These are phyloP conservation scores for Drosophila orena DNA, from an alignment of 1,140 invertebrate genomes.

Conservation along the genomic window DNA sequence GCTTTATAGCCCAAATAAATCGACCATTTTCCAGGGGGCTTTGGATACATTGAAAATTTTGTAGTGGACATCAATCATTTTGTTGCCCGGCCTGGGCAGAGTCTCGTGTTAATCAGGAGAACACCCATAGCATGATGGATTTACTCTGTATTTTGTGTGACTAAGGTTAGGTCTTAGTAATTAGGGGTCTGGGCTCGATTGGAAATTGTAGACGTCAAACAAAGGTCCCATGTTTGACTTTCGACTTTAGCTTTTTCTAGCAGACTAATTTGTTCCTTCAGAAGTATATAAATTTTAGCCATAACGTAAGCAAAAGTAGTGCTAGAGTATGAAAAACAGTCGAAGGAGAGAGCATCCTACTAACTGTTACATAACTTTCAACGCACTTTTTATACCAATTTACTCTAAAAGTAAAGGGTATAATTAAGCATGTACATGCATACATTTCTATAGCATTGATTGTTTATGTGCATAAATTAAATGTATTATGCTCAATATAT, in stretches of 20 bases:
- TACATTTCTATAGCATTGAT: not conserved
- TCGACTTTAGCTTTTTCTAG: not conserved
- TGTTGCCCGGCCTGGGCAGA: constrained; percentile 28
- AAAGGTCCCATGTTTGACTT: constrained; percentile 1
- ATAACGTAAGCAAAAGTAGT: too few species aligned
- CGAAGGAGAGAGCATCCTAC: too few species aligned
- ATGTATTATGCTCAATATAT: constrained; percentile 9
- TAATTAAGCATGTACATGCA: too few species aligned
- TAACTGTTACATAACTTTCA: too few species aligned
- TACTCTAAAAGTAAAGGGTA: too few species aligned
- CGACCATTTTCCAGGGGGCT: not conserved
- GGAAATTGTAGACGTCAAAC: constrained; percentile 16
- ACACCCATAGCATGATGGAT: constrained; percentile 43
- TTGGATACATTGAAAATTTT: constrained; percentile 43
- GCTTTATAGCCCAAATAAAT: not conserved
- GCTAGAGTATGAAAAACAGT: too few species aligned
- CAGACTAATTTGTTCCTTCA: too few species aligned
- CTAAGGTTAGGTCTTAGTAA: constrained; percentile 25
- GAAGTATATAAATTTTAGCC: too few species aligned
- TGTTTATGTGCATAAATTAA: not conserved
- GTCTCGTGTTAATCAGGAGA: constrained; percentile 44
- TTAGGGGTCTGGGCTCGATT: constrained; percentile 20
- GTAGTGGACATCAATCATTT: constrained; percentile 55
- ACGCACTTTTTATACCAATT: too few species aligned
- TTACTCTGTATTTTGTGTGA: constrained; percentile 31